phyloP scores from a whole-genome alignment of 2,797 vertebrate species.

The Caiman crocodilus region DNA sequence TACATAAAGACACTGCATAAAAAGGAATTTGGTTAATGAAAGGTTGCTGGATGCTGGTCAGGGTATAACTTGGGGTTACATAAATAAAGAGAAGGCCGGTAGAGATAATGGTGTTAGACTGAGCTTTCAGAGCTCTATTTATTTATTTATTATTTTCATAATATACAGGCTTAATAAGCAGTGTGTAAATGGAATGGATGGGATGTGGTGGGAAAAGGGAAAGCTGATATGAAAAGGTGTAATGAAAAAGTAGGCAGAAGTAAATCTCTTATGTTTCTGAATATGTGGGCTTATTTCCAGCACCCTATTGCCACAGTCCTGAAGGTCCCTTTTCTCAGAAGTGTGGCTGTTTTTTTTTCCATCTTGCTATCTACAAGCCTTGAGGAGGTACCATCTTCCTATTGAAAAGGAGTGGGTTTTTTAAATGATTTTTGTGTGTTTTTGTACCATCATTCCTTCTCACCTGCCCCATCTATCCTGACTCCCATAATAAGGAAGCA shows the following conservation, averaged over 20 bases:
- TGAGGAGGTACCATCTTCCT: not conserved
- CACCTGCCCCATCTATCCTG: not conserved
- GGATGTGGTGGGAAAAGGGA: not conserved
- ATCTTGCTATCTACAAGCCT: not conserved
- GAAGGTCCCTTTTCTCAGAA: not conserved
- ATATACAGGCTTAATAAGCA: not conserved
- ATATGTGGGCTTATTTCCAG: not conserved
- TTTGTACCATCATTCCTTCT: not conserved
- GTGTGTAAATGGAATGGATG: not conserved
- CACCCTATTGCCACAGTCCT: not conserved
- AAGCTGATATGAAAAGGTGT: not conserved
- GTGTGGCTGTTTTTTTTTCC: not conserved
- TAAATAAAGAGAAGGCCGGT: not conserved
- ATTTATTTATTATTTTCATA: not conserved
- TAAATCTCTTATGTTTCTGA: not conserved
- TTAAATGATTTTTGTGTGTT: not conserved
- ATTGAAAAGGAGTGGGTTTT: not conserved
- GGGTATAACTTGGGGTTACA: not conserved
- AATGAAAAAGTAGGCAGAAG: accelerated
- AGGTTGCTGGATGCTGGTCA: not conserved
- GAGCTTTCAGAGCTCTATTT: not conserved
- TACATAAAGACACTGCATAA: not conserved
- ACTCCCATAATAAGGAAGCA: not conserved
- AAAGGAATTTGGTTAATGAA: not conserved
- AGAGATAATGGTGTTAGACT: not conserved